Evolutionary conservation across 2,888 invertebrate species (phyloP), one percentile per base, ranked within the genome.

Genomic region (Chloromyia formosa): DNA sequence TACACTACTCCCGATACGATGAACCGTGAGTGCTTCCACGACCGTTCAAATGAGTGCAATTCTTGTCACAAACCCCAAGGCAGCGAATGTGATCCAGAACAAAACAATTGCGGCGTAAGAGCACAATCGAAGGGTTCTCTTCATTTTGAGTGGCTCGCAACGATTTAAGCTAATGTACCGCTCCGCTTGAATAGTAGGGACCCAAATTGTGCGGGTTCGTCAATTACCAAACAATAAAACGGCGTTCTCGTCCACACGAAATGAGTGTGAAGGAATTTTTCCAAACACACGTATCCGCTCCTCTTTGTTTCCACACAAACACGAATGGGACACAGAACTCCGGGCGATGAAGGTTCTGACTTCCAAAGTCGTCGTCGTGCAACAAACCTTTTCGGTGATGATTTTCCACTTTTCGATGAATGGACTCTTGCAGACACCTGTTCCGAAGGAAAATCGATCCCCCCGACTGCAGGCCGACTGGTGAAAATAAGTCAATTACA

Each of bases 61-160:
- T 60, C 77, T 71, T 22, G 74, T 18, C 66, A 74, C 10, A 66
- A 77, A 77, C 49, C 77, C 74, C 14, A 72, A 61, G 18, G 61
- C 54, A 12, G 73, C 77, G 53, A 77, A 77, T n/a, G 56, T 23
- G 16, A 77, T 16, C 75, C 74, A 74, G 16, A 73, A 72, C 16
- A 77, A 9, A 18, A 75, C 22, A 35, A 71, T 22, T n/a, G 73
- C 18, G 35, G 64, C 18, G 58, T 62, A 56, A 16, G 35, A 35
- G n/a, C 56, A n/a, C 14, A 71, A 40, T 9, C 42, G 71, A 18
- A 71, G 18, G 14, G 40, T 22, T 40, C 23, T 35, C 18, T 56
- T 71, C 71, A 58, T 42, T 3, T 58, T 58, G n/a, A 16, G n/a
- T n/a, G n/a, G n/a, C n/a, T n/a, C n/a, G 27, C 18, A 58, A n/a